Evolutionary conservation across 2,113 vertebrate genomes (phyloP), one percentile per base, ranked within the genome.

Genomic region (Oncorhynchus mykiss): DNA sequence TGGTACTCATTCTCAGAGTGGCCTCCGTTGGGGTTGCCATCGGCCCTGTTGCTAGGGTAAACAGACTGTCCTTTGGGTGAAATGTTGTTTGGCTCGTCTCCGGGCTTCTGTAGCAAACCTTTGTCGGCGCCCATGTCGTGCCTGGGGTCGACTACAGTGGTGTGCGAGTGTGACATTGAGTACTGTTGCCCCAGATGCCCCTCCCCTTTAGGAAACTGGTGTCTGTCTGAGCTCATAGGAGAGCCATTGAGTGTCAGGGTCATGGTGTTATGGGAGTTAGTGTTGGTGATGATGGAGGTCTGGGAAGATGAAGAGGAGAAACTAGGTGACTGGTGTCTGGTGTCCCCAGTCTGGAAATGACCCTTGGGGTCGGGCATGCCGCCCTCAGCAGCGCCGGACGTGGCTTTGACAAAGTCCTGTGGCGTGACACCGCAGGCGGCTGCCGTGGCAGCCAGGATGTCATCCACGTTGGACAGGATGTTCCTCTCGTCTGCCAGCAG

Each of bases 391-490:
- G 76, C 89, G 80, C 96, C 93, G 77, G 96, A 93, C 27, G 95
- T 64, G 67, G 95, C 93, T 92, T 99, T 99, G 84, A 94, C 94
- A 93, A 98, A 99, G 85, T 99, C 96, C 86, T 97, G 95, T 13
- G 96, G 93, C 51, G 96, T 94, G 78, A 98, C 97, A 2, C 96
- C 97, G 88, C 97, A 99, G 66, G 96, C 96, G 69, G 95, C 96
- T 79, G 96, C 98, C 2, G 97, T 98, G 71, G 97, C 97, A 87
- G 98, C 96, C 72, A 99, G 92, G 69, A 99, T 99, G 87, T 99
- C 98, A 84, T 99, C 97, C 39, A 99, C 96, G 0, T 97, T 98
- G 84, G 97, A 98, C 75, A 99, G 91, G 88, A 99, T 98, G 90
- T 95, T 96, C 87, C 96, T 95, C 65, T 99, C 98, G 84, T 99